phyloP scores from a whole-genome alignment of 1,140 invertebrate species.

The Bombus fervidus region DNA sequence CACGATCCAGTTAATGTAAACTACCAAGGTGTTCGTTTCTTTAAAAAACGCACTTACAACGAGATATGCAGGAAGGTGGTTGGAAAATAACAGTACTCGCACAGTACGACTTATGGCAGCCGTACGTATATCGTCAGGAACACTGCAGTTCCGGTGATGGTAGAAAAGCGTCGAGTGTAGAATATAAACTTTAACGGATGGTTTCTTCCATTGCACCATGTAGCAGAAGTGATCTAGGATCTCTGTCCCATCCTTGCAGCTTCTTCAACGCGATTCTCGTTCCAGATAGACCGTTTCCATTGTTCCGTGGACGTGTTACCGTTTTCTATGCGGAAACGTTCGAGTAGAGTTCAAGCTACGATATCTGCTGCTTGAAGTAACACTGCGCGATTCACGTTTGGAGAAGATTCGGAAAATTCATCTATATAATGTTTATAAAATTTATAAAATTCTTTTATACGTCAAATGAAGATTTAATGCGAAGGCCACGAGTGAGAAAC shows the following conservation, averaged over 20 bases:
- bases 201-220: slow-evolving; percentile 46
- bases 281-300: slow-evolving; percentile 40
- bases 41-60: not conserved
- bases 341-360: not conserved
- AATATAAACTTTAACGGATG: slow-evolving; percentile 69
- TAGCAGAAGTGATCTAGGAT: slow-evolving; percentile 55
- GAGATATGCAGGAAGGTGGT: slow-evolving; percentile 11
- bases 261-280: slow-evolving; percentile 40
- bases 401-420: not conserved
- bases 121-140: slow-evolving; percentile 63
- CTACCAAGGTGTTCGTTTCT: not conserved
- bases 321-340: slow-evolving; percentile 27
- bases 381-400: not conserved
- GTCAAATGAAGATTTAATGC: too few species aligned
- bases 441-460: too few species aligned
- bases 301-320: slow-evolving; percentile 31
- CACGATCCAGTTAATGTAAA: not conserved
- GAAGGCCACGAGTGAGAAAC: too few species aligned
- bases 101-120: slow-evolving; percentile 50
- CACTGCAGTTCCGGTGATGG: slow-evolving; percentile 55
- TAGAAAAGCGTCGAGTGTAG: slow-evolving; percentile 59
- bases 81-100: slow-evolving; percentile 10
- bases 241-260: slow-evolving; percentile 37
- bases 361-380: not conserved
- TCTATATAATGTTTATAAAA: too few species aligned